Evolutionary conservation across 2,113 vertebrate species (phyloP).

Genomic region (Bubalus kerabau): DNA sequence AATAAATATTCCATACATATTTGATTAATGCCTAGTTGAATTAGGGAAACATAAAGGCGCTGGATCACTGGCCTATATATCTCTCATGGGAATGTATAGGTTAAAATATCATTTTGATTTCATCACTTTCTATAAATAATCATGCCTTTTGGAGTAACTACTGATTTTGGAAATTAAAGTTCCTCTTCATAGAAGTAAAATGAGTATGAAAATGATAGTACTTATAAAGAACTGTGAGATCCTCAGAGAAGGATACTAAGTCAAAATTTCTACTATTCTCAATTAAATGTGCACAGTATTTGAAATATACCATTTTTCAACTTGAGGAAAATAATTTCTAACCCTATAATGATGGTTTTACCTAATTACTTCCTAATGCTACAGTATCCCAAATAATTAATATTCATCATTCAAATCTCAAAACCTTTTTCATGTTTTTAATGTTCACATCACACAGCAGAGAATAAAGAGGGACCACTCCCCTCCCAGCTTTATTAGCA

Average conservation of each 20-base stretch:
- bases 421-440: not conserved
- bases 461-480: not conserved
- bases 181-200: not conserved
- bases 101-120: not conserved
- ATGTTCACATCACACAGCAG: not conserved
- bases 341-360: not conserved
- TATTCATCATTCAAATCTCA: not conserved
- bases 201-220: not conserved
- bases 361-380: not conserved
- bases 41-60: not conserved
- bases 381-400: slow-evolving; percentile 22
- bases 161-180: not conserved
- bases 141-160: not conserved
- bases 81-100: not conserved
- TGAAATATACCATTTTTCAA: not conserved
- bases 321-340: not conserved
- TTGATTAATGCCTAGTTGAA: not conserved
- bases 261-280: not conserved
- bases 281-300: not conserved
- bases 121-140: not conserved
- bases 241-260: not conserved
- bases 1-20: not conserved
- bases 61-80: not conserved
- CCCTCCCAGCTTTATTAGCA: slow-evolving; percentile 25
- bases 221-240: not conserved